These are phyloP conservation scores for Myotis lucifugus DNA, from an alignment of 2,113 vertebrate species.

Conservation along the genomic window DNA sequence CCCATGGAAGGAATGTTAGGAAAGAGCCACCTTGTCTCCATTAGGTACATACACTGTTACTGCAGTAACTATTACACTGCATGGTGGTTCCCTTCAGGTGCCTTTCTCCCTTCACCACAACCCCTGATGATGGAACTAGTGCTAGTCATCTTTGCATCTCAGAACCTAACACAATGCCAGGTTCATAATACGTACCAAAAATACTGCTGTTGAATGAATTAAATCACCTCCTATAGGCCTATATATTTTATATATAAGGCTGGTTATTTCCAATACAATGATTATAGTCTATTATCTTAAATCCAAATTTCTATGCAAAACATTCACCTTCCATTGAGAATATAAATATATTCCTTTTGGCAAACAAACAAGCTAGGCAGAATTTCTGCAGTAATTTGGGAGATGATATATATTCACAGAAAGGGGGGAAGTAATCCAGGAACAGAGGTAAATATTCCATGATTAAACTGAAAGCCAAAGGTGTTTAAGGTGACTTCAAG, in stretches of 20 bases:
- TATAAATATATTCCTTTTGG: neutral
- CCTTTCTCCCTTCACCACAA: neutral
- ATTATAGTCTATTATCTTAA: neutral
- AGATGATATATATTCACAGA: conserved; percentile 43
- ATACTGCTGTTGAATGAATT: neutral
- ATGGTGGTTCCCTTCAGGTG: neutral
- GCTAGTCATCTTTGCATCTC: neutral
- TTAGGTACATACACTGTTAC: neutral
- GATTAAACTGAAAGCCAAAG: conserved; percentile 63
- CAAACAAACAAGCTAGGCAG: neutral
- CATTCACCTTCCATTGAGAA: neutral
- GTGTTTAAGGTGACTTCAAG: conserved; percentile 56
- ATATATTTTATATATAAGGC: neutral
- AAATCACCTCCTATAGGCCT: neutral
- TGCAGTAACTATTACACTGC: neutral
- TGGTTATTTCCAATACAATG: neutral
- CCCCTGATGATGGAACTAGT: neutral
- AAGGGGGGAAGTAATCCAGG: neutral
- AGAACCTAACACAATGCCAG: neutral
- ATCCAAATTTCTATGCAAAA: neutral
- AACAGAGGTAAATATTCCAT: neutral
- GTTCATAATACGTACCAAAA: neutral
- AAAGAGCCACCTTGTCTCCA: neutral
- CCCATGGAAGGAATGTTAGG: neutral
- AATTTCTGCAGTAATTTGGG: conserved; percentile 24